Evolutionary conservation across 2,113 vertebrate genomes (phyloP).

Genomic region (Cottus gobio): DNA sequence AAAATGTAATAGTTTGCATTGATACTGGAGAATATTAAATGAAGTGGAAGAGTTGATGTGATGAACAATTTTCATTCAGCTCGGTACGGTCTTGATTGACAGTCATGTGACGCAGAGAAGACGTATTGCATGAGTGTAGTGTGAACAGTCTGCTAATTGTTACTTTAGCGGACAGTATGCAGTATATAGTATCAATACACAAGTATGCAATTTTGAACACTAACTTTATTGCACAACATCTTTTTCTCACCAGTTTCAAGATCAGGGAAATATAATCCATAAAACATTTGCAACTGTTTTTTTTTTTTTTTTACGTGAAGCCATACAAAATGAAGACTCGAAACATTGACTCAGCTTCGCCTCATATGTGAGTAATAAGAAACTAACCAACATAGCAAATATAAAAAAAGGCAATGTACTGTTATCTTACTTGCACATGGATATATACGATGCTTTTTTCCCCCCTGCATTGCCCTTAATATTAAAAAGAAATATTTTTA

Average conservation of each 20-base stretch:
- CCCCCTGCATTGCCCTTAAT: constrained; percentile 45
- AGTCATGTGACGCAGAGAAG: not conserved
- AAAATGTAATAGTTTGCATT: not conserved
- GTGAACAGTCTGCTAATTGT: not conserved
- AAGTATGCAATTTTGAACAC: not conserved
- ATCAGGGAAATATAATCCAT: constrained; percentile 53
- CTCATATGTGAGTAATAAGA: constrained; percentile 70
- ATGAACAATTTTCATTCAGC: not conserved
- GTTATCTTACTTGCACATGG: constrained; percentile 82
- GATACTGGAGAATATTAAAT: not conserved
- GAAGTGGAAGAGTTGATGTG: not conserved
- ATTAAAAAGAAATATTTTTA: constrained; percentile 66
- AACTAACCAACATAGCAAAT: constrained; percentile 78
- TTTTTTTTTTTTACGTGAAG: constrained; percentile 52
- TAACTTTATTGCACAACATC: not conserved
- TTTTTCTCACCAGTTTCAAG: not conserved
- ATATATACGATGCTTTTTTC: constrained; percentile 61
- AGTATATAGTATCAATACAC: not conserved
- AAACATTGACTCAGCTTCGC: constrained; percentile 40
- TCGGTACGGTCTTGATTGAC: not conserved
- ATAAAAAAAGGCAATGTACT: constrained; percentile 82
- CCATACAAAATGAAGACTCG: constrained; percentile 50
- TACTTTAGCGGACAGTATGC: not conserved
- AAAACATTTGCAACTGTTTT: constrained; percentile 14
- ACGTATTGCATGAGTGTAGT: not conserved